A percentile compares a stretch with the other conserved stretches of the same genome.
Conservation (phyloP, 1,140 invertebrate species). For the Chironomus striatipennis region DNA sequence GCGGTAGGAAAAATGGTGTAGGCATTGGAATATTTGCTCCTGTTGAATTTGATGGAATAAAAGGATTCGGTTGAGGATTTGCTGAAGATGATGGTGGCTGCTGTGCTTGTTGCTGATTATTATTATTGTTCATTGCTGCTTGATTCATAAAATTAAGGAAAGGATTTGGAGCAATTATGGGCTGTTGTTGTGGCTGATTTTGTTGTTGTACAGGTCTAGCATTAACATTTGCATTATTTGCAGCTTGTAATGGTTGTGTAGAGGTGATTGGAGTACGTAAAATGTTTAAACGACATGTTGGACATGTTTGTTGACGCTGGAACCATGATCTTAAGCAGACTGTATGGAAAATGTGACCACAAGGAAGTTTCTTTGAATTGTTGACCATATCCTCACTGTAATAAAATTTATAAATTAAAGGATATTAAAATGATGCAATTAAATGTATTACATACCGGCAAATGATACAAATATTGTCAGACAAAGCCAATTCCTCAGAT, state of each 20-base stretch:
- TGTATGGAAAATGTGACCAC: slow-evolving; percentile 99
- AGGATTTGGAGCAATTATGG: slow-evolving; percentile 30
- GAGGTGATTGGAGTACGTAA: slow-evolving; percentile 51
- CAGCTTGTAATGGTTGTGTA: slow-evolving; percentile 33
- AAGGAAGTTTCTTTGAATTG: slow-evolving; percentile 94
- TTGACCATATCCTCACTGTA: slow-evolving; percentile 48
- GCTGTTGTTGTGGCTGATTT: slow-evolving; percentile 28
- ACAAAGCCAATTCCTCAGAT: slow-evolving; percentile 80
- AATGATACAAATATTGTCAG: slow-evolving; percentile 98
- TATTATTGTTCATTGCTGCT: not conserved
- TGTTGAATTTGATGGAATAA: slow-evolving; percentile 35
- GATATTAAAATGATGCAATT: not conserved
- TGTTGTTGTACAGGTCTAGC: slow-evolving; percentile 23
- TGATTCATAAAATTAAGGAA: slow-evolving; percentile 21
- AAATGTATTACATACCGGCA: slow-evolving; percentile 51
- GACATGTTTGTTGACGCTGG: slow-evolving; percentile 98
- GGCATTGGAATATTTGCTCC: slow-evolving; percentile 42
- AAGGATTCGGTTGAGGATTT: not conserved
- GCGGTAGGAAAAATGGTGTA: slow-evolving; percentile 37
- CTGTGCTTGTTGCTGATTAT: not conserved
- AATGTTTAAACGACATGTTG: slow-evolving; percentile 96
- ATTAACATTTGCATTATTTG: slow-evolving; percentile 27
- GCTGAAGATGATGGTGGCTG: slow-evolving; percentile 31
- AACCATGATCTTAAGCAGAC: slow-evolving; percentile 98
- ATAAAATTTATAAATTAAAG: slow-evolving; percentile 24